phyloP scores from a whole-genome alignment of 2,888 invertebrate genomes.

The Mycogona germanica region DNA sequence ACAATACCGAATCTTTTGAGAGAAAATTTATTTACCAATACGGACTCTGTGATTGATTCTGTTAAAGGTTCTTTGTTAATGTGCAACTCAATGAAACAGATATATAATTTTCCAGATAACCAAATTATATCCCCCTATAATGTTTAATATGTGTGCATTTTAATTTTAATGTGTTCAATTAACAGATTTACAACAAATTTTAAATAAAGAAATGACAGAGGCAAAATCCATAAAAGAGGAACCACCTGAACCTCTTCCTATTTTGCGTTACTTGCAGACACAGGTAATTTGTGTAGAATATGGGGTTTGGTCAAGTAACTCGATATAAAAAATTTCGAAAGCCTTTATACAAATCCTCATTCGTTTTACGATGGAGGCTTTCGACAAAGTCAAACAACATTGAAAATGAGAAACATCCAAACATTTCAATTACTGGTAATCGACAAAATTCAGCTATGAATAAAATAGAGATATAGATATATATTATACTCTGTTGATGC shows the following conservation, averaged over 20 bases:
- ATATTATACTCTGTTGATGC: too few species aligned
- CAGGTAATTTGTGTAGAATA: conserved; percentile 41
- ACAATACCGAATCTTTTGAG: too few species aligned
- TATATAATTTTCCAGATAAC: neutral
- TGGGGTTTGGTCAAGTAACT: too few species aligned
- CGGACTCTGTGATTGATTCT: neutral
- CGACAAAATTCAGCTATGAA: too few species aligned
- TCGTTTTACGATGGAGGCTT: too few species aligned
- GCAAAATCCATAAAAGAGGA: conserved; percentile 28
- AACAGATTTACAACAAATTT: conserved; percentile 19
- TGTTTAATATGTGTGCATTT: conserved; percentile 3
- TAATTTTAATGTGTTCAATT: neutral
- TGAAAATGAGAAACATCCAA: too few species aligned
- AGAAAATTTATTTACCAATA: too few species aligned
- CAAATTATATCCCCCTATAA: neutral
- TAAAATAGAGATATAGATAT: too few species aligned
- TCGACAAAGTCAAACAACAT: too few species aligned
- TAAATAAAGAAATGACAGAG: conserved; percentile 20
- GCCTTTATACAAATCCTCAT: too few species aligned
- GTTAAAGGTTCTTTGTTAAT: neutral
- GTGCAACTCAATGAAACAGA: neutral
- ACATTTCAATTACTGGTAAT: too few species aligned
- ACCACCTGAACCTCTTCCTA: conserved; percentile 49
- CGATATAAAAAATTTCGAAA: too few species aligned
- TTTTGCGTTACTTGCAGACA: conserved; percentile 65